Percentiles rank a stretch among this genome's conserved stretches.
Evolutionary conservation across 2,797 vertebrate species (phyloP).

Genomic region (Sebastes itinus): DNA sequence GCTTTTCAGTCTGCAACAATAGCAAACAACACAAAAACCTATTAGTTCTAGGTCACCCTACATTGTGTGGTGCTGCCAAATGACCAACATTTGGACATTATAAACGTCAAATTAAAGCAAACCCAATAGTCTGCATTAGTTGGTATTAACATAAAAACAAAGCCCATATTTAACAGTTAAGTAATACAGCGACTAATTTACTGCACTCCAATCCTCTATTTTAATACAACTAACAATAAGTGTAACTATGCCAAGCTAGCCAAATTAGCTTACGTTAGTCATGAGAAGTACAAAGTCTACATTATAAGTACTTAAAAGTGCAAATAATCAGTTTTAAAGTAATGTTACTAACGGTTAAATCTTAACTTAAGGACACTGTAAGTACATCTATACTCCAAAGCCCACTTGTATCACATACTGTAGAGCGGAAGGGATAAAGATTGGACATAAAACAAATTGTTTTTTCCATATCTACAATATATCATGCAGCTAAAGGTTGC

Average conservation of each 20-base stretch:
- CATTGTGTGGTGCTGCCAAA: slow-evolving; percentile 42
- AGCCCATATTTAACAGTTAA: slow-evolving; percentile 10
- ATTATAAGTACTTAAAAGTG: neutral
- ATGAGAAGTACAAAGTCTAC: slow-evolving; percentile 3
- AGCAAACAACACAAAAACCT: slow-evolving; percentile 83
- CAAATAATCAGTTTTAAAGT: slow-evolving; percentile 9
- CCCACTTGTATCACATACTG: slow-evolving; percentile 52
- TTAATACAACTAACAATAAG: slow-evolving; percentile 2
- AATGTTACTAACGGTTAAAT: slow-evolving; percentile 6
- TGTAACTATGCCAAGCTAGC: slow-evolving; percentile 25
- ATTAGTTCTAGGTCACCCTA: slow-evolving; percentile 69
- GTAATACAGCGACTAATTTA: slow-evolving; percentile 33
- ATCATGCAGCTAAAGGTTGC: slow-evolving; percentile 72
- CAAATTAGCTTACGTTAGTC: slow-evolving; percentile 39
- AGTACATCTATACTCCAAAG: slow-evolving; percentile 24
- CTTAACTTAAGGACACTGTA: slow-evolving; percentile 16
- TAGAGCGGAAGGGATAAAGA: slow-evolving; percentile 47
- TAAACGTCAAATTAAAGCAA: slow-evolving; percentile 39
- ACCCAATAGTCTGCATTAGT: slow-evolving; percentile 31
- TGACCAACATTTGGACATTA: slow-evolving; percentile 57
- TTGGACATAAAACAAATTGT: slow-evolving; percentile 50
- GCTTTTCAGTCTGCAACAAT: slow-evolving; percentile 95
- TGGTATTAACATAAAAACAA: slow-evolving; percentile 26
- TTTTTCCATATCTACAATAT: slow-evolving; percentile 57
- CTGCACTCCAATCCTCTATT: slow-evolving; percentile 17